A percentile compares a stretch with the other conserved stretches of the same genome.
Evolutionary conservation across 2,113 vertebrate species (phyloP).

Genomic region (Lontra canadensis): DNA sequence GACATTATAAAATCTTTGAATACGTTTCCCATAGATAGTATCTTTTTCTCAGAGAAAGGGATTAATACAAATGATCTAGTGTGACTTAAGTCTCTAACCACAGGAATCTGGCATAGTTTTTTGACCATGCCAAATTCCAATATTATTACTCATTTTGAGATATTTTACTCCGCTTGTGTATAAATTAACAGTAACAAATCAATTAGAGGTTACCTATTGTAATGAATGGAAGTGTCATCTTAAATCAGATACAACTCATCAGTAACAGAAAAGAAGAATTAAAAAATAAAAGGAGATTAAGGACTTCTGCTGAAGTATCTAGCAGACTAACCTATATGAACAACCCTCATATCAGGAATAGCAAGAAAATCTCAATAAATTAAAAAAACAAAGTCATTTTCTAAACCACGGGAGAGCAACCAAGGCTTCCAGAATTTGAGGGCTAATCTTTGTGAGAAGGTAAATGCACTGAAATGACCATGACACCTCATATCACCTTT

Average conservation of each 20-base stretch:
- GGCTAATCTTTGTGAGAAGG: neutral
- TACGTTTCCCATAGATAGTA: neutral
- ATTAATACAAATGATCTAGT: neutral
- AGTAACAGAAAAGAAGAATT: neutral
- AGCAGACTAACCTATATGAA: neutral
- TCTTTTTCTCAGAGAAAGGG: neutral
- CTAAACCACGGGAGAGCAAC: neutral
- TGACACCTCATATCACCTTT: neutral
- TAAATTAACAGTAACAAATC: neutral
- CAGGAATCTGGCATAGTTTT: neutral
- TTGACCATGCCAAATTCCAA: slow-evolving; percentile 2
- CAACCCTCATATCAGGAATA: slow-evolving; percentile 1
- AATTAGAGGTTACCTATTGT: neutral
- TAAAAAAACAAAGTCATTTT: neutral
- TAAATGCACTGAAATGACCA: neutral
- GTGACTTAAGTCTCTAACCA: neutral
- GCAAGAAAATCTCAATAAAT: slow-evolving; percentile 47
- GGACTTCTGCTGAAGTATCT: neutral
- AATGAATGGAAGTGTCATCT: slow-evolving; percentile 19
- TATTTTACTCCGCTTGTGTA: neutral
- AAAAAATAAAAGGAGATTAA: neutral
- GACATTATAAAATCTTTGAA: neutral
- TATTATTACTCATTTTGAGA: slow-evolving; percentile 8
- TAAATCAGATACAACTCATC: slow-evolving; percentile 16
- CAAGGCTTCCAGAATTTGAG: neutral